Evolutionary conservation across 2,888 invertebrate genomes (phyloP), one percentile per base, ranked within the genome.

Genomic region (Marasmarcha lunaedactyla): DNA sequence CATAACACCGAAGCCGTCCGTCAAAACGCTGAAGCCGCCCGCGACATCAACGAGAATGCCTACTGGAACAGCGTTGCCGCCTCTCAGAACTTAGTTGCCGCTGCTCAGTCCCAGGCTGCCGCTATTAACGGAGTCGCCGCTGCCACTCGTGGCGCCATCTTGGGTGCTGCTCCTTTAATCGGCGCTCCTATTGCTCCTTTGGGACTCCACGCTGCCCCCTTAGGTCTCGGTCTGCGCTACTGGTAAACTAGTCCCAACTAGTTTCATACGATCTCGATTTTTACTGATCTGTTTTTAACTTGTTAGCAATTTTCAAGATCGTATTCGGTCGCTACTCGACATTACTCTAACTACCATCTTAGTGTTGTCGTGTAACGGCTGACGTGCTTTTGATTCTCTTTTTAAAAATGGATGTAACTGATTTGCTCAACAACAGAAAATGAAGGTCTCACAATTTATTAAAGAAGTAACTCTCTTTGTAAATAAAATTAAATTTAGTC

Each of bases 381-480:
- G n/a, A n/a, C n/a, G 48, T 71, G 42, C 59, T 3, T 20, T 7
- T 20, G 20, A 20, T 20, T 7, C 7, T 20, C 7, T n/a, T n/a
- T n/a, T n/a, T n/a, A n/a, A 5, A 20, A 20, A 30, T 11, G n/a
- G 45, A 44, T 39, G 41, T 42, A 47, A 48, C 53, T 49, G 57
- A 55, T 54, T 62, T 59, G 69, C 68, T 69, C 65, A 67, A 66
- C 52, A 53, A 50, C 7, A 20, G 20, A 20, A 45, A 51, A 43
- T 42, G 56, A 53, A 72, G 77, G 76, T 78, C 74, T 79, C 76
- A 74, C 54, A 20, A 5, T 20, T 20, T 5, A 20, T 20, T 20
- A 20, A n/a, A 59, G 50, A 62, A 61, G 78, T 79, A 81, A 83
- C 79, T 83, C 81, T 83, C 81, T 79, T 77, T 83, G 73, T 78